Conservation (phyloP, 1,140 invertebrate genomes). For the Megathymus violae region DNA sequence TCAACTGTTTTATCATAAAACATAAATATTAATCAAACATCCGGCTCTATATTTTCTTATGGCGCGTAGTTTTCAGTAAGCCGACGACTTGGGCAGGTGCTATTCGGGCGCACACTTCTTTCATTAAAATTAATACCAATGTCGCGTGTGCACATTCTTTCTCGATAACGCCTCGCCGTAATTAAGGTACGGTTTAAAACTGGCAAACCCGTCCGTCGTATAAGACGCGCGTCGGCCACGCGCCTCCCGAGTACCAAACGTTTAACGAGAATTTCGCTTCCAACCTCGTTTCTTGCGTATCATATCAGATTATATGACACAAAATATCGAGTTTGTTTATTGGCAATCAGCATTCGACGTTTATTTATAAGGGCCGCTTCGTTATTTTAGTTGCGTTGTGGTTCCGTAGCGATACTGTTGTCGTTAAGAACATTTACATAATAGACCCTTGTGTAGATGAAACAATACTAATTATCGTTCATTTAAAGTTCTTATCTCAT, state of each 20-base stretch:
- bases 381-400: constrained; percentile 17
- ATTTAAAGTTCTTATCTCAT: constrained; percentile 70
- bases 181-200: constrained; percentile 78
- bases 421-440: constrained; percentile 38
- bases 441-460: constrained; percentile 46
- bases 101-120: constrained; percentile 77
- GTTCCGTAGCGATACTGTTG: constrained; percentile 22
- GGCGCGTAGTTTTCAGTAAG: constrained; percentile 65
- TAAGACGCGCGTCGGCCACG: constrained; percentile 70
- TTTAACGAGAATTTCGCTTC: constrained; percentile 66
- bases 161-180: constrained; percentile 79
- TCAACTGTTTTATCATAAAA: constrained; percentile 6
- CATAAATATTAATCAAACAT: constrained; percentile 19
- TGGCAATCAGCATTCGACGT: constrained; percentile 67
- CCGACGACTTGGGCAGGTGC: constrained; percentile 75
- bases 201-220: constrained; percentile 58
- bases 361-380: constrained; percentile 64
- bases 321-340: constrained; percentile 75
- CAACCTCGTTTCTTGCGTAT: constrained; percentile 67
- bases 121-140: constrained; percentile 84
- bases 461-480: constrained; percentile 76
- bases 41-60: constrained; percentile 42
- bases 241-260: constrained; percentile 61
- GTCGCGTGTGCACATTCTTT: constrained; percentile 83
- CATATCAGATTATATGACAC: constrained; percentile 76